A percentile compares a stretch with the other conserved stretches of the same genome.
phyloP scores from a whole-genome alignment of 1,140 invertebrate genomes.

The Microplitis demolitor region DNA sequence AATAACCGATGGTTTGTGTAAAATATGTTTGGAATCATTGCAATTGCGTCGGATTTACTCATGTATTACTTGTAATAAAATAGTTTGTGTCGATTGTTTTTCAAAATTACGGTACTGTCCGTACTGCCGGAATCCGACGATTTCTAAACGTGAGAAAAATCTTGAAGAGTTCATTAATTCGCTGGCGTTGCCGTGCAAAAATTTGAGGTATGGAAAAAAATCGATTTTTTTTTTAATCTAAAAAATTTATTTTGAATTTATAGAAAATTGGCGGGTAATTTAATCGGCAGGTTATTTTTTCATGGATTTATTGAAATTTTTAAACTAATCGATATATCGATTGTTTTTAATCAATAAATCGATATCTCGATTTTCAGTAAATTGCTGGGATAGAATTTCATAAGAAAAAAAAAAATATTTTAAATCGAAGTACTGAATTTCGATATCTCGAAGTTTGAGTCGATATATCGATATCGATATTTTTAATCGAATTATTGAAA shows the following conservation, averaged over 20 bases:
- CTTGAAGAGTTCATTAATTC: constrained; percentile 33
- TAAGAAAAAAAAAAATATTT: too few species aligned
- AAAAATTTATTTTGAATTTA: not conserved
- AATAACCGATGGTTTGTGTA: constrained; percentile 29
- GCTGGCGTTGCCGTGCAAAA: constrained; percentile 31
- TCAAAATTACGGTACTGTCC: constrained; percentile 29
- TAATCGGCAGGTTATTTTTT: not conserved
- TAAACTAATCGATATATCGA: not conserved
- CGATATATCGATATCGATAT: too few species aligned
- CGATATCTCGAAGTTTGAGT: too few species aligned
- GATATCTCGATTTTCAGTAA: too few species aligned
- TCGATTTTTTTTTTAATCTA: not conserved
- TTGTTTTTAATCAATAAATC: too few species aligned
- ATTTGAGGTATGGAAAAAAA: constrained; percentile 22
- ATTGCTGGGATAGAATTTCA: too few species aligned
- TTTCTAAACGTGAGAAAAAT: constrained; percentile 25
- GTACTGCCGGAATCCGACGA: constrained; percentile 26
- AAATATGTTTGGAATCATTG: constrained; percentile 35
- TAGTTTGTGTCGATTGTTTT: constrained; percentile 33
- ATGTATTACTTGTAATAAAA: constrained; percentile 36
- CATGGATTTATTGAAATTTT: not conserved
- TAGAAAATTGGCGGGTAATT: not conserved
- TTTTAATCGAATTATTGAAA: too few species aligned
- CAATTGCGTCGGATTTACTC: constrained; percentile 33
- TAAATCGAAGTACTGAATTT: too few species aligned